A percentile compares a stretch with the other conserved stretches of the same genome.
Evolutionary conservation across 2,113 vertebrate species (phyloP).

Genomic region (Mesoclemmys tuberculata): DNA sequence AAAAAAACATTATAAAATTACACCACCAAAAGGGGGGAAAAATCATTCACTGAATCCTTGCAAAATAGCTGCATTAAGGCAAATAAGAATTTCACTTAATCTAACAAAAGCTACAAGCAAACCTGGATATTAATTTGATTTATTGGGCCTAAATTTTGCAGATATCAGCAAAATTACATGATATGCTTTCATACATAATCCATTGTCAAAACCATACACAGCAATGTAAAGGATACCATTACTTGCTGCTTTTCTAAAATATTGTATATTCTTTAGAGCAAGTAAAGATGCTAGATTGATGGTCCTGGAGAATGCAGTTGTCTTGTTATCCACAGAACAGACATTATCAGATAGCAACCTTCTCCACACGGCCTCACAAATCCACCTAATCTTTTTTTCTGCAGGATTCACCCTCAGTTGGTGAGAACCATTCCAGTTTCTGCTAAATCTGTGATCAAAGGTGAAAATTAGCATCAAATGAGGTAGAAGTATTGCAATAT

Average conservation of each 20-base stretch:
- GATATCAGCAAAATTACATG: background rate
- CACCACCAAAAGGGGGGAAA: background rate
- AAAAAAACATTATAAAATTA: background rate
- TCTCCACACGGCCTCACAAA: background rate
- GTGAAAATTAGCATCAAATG: background rate
- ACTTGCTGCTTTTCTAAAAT: background rate
- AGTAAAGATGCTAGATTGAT: background rate
- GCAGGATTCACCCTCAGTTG: background rate
- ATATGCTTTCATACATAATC: background rate
- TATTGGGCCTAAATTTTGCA: background rate
- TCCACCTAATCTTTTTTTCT: background rate
- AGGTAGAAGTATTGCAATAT: background rate
- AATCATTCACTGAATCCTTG: background rate
- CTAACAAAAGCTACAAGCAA: background rate
- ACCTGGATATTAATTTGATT: background rate
- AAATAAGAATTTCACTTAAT: background rate
- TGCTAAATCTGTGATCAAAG: background rate
- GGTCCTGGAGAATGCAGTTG: background rate
- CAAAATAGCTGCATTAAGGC: background rate
- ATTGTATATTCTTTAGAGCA: background rate
- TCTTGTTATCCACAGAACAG: background rate
- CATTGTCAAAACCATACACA: background rate
- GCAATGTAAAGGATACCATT: background rate
- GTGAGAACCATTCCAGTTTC: background rate
- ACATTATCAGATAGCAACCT: background rate